Evolutionary conservation across 2,113 vertebrate species (phyloP).

Genomic region (Clarias gariepinus): DNA sequence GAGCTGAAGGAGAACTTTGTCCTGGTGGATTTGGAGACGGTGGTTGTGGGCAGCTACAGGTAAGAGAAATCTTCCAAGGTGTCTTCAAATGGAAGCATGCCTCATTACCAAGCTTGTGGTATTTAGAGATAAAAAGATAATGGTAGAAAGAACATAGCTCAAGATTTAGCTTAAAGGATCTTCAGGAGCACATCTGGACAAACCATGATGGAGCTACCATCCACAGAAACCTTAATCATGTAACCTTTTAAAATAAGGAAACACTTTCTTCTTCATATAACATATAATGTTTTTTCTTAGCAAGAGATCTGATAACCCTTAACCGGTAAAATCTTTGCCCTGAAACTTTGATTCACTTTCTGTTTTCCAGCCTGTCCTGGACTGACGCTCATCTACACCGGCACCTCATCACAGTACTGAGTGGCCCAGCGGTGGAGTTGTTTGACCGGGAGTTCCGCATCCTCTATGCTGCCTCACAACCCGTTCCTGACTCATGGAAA

Average conservation of each 20-base stretch:
- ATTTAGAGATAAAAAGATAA: background rate
- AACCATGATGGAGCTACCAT: background rate
- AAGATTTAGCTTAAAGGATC: background rate
- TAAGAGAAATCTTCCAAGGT: constrained; percentile 47
- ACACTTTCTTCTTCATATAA: background rate
- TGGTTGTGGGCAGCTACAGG: constrained; percentile 87
- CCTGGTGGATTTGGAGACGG: constrained; percentile 78
- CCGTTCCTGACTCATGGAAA: constrained; percentile 56
- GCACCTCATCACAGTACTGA: constrained; percentile 72
- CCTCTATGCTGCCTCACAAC: constrained; percentile 72
- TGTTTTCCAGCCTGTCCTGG: constrained; percentile 73
- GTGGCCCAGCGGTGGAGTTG: constrained; percentile 61
- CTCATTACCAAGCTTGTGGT: background rate
- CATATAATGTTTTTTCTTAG: background rate
- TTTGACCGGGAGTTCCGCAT: constrained; percentile 77
- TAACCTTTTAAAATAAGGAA: background rate
- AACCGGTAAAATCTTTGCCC: background rate
- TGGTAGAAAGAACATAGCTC: background rate
- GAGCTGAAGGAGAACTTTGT: constrained; percentile 81
- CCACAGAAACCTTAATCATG: background rate
- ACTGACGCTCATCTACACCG: constrained; percentile 75
- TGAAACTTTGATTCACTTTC: constrained; percentile 38
- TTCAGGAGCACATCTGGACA: background rate
- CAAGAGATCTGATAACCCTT: background rate
- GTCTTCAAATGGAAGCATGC: background rate